Conservation (phyloP, 2,113 vertebrate species). For the Spilogale gracilis region DNA sequence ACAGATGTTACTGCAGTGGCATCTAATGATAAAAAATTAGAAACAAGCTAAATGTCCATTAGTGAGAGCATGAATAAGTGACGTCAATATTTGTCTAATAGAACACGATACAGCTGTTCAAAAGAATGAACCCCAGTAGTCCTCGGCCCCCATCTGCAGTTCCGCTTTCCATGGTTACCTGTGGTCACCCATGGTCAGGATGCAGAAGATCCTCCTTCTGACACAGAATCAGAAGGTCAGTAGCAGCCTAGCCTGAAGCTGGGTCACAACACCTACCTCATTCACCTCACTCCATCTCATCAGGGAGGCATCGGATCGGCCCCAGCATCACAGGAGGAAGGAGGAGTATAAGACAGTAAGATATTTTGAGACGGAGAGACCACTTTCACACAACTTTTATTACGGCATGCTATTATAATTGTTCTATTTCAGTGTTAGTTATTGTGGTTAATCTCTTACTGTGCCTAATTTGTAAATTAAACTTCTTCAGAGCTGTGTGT, state of each 20-base stretch:
- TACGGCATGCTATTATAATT: neutral
- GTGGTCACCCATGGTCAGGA: neutral
- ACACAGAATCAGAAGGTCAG: neutral
- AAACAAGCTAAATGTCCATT: neutral
- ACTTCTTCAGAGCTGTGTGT: neutral
- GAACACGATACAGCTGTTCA: neutral
- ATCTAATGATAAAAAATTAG: neutral
- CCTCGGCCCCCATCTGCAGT: neutral
- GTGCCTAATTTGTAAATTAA: neutral
- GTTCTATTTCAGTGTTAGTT: neutral
- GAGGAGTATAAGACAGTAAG: neutral
- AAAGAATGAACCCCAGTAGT: neutral
- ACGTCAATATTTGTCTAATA: neutral
- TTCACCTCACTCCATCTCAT: neutral
- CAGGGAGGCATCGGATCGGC: neutral
- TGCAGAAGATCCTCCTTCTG: neutral
- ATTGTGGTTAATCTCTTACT: neutral
- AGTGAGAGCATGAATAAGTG: neutral
- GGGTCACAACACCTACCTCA: neutral
- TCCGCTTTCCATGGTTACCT: neutral
- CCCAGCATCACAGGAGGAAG: neutral
- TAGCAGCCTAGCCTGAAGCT: neutral
- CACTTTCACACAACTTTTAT: neutral
- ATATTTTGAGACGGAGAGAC: neutral
- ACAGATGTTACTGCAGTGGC: neutral